Base-by-base conservation (phyloP, 2,888 invertebrate genomes). In the Leucozona laternaria region DNA sequence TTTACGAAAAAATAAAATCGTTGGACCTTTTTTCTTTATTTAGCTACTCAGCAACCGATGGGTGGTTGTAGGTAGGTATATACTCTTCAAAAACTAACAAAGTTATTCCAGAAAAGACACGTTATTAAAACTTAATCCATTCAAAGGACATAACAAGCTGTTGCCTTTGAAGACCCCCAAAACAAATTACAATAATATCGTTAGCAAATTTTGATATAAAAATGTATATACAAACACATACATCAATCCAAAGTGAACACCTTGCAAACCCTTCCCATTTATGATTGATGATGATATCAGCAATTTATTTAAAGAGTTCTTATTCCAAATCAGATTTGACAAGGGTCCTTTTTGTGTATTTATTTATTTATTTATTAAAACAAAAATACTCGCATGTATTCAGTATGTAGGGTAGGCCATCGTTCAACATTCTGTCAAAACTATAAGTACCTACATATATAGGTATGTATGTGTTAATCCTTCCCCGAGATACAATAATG, bases 201-300 rank as follows among this genome's bases (percentile, higher is more conserved):
- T 43, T 22, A 4, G 15, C 10, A 25, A 11, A 8, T 62, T 17
- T 5, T 31, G 2, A 1, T 25, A 3, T 4, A 22, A n/a, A 10
- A 7, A 15, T 43, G 22, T 22, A 22, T 8, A 55, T 6, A 4
- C 4, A 31, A 7, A 31, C 8, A 31, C 10, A 31, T 60, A 22
- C 43, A 62, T 62, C n/a, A 40, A 40, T 43, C 37, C n/a, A 62
- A 62, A 62, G 10, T 37, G n/a, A 40, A 66, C 20, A 66, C 66
- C 66, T 66, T 48, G 48, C 48, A 48, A 64, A 13, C 45, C 64
- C 17, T 43, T 11, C 64, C 20, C 53, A 28, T n/a, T 37, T 60
- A 66, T 78, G 78, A 78, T 83, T 83, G 83, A 83, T 60, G 53
- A 70, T 55, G 45, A 70, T 48, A 78, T 73, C 68, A 78, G 73